Evolutionary conservation across 2,797 vertebrate species (phyloP).

Genomic region (Rachycentron canadum): DNA sequence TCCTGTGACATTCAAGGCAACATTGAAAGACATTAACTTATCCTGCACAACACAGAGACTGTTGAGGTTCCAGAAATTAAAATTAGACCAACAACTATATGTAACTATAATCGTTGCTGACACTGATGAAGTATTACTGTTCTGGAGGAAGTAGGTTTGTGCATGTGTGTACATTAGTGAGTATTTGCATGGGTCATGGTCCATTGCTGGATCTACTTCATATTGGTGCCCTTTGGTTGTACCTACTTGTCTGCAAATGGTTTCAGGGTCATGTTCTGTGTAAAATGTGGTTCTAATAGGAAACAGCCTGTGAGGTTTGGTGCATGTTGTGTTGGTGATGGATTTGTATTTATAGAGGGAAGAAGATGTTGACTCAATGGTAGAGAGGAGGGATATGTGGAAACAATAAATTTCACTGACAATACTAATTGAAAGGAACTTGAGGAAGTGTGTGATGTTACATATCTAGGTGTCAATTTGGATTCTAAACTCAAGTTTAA

Average conservation of each 20-base stretch:
- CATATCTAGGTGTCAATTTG: constrained; percentile 18
- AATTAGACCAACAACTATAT: background rate
- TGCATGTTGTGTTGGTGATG: background rate
- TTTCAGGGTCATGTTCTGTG: background rate
- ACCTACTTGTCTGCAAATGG: background rate
- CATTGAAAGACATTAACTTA: background rate
- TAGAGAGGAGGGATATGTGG: background rate
- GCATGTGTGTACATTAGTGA: background rate
- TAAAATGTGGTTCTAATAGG: background rate
- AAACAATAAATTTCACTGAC: background rate
- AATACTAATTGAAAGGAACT: background rate
- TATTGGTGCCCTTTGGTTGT: background rate
- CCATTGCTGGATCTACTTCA: background rate
- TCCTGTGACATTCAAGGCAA: no score
- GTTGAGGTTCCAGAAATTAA: background rate
- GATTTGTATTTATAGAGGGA: background rate
- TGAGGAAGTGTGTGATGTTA: background rate
- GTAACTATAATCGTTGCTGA: no score
- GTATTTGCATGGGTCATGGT: background rate
- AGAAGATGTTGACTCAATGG: background rate
- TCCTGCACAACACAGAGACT: background rate
- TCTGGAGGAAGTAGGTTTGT: no score
- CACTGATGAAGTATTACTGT: no score
- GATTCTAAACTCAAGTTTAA: background rate
- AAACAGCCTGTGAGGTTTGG: background rate